These are phyloP conservation scores for Epiblema foenella DNA, from an alignment of 2,888 invertebrate genomes.

Conservation along the genomic window DNA sequence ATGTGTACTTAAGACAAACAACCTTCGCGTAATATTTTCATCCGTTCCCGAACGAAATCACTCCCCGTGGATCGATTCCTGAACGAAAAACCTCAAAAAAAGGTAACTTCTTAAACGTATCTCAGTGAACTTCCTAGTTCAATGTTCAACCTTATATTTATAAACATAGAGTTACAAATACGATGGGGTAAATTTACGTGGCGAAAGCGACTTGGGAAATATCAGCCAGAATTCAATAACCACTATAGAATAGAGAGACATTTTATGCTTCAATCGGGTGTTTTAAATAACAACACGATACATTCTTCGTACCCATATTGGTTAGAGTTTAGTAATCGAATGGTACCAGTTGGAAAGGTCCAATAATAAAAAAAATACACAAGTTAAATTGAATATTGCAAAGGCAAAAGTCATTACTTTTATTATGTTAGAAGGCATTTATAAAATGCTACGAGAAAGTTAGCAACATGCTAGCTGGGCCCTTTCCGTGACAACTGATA, in stretches of 20 bases:
- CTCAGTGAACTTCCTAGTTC: neutral
- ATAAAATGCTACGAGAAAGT: too few species aligned
- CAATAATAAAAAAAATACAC: neutral
- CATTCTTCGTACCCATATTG: constrained; percentile 20
- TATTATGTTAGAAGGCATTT: too few species aligned
- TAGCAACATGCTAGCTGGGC: too few species aligned
- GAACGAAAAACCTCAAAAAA: constrained; percentile 56
- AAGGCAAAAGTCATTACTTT: too few species aligned
- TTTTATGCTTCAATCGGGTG: constrained; percentile 51
- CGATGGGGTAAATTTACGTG: neutral
- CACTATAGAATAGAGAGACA: constrained; percentile 40
- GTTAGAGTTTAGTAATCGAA: neutral
- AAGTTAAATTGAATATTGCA: too few species aligned
- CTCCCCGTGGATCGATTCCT: constrained; percentile 67
- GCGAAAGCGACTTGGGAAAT: constrained; percentile 49
- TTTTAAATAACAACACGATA: constrained; percentile 44
- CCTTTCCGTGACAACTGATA: too few species aligned
- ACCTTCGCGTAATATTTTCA: constrained; percentile 65
- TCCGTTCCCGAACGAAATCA: constrained; percentile 64
- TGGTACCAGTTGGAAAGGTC: constrained; percentile 23
- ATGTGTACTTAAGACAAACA: constrained; percentile 56
- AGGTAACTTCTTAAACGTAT: constrained; percentile 38
- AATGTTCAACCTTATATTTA: neutral
- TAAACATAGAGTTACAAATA: neutral
- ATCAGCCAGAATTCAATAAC: constrained; percentile 27